A percentile compares a stretch with the other conserved stretches of the same genome.
These are phyloP conservation scores for Oceanites oceanicus DNA, from an alignment of 2,113 vertebrate genomes.

Conservation along the genomic window DNA sequence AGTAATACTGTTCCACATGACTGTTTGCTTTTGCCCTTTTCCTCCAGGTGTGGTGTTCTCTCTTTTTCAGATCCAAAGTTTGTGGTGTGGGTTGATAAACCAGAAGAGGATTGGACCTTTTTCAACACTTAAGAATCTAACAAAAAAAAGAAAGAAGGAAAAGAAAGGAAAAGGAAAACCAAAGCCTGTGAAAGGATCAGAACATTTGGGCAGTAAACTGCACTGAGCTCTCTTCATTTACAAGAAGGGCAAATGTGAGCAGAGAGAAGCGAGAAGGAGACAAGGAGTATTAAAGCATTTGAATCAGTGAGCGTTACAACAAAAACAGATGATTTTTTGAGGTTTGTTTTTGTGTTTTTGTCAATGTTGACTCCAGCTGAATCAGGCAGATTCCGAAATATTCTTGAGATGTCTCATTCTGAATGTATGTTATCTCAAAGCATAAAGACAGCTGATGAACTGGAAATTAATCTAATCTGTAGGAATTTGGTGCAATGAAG, in stretches of 20 bases:
- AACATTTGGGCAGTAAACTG: not conserved
- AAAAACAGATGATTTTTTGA: not conserved
- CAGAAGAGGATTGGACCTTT: slow-evolving; percentile 29
- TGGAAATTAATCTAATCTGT: not conserved
- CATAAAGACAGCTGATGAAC: not conserved
- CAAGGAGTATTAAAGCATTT: not conserved
- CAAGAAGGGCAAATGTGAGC: not conserved
- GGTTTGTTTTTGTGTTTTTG: not conserved
- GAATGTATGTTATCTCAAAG: not conserved
- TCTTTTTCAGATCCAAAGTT: slow-evolving; percentile 61
- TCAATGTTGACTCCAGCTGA: not conserved
- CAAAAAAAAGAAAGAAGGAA: slow-evolving; percentile 34
- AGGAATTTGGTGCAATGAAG: not conserved
- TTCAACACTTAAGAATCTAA: not conserved
- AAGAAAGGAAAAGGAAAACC: slow-evolving; percentile 50
- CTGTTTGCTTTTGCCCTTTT: not conserved
- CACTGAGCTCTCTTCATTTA: not conserved
- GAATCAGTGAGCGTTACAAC: not conserved
- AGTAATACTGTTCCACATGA: not conserved
- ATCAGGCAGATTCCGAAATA: not conserved
- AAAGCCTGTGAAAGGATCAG: slow-evolving; percentile 34
- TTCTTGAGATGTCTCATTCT: not conserved
- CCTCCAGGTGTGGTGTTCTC: not conserved
- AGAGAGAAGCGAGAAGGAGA: not conserved
- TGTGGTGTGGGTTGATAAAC: slow-evolving; percentile 58